Conservation (phyloP, 2,113 vertebrate genomes). For the Boulengerochromis microlepis region DNA sequence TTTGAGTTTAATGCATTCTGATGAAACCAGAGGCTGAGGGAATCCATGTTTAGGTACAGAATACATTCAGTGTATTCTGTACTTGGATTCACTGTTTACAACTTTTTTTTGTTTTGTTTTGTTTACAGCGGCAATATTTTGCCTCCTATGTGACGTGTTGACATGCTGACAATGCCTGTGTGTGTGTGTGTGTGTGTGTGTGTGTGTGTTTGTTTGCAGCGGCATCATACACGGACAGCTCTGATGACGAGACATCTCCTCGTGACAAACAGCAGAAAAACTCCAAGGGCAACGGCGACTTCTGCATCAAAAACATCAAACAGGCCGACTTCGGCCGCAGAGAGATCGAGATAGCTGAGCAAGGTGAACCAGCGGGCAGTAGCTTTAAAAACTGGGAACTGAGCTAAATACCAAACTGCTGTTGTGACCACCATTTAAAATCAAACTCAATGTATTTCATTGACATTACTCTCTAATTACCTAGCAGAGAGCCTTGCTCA, state of each 20-base stretch:
- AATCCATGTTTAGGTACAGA: not conserved
- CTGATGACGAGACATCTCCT: conserved; percentile 95
- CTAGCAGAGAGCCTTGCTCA: not conserved
- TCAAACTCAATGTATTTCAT: not conserved
- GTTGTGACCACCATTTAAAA: not conserved
- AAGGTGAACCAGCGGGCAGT: conserved; percentile 63
- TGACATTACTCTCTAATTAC: not conserved
- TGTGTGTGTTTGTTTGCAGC: conserved; percentile 63
- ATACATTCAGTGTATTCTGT: not conserved
- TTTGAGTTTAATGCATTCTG: not conserved
- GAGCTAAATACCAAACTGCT: not conserved
- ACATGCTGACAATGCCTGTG: not conserved
- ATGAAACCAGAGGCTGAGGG: not conserved
- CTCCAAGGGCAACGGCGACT: conserved; percentile 91
- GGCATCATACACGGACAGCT: conserved; percentile 98
- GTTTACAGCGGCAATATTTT: not conserved
- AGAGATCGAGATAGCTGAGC: conserved; percentile 97
- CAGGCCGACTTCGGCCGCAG: conserved; percentile 95
- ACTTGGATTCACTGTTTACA: not conserved
- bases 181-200: not conserved
- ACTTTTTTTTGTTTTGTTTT: not conserved
- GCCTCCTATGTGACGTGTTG: not conserved
- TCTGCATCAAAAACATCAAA: conserved; percentile 99
- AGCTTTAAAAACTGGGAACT: not conserved
- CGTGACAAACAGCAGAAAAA: conserved; percentile 98